These are phyloP conservation scores for Thinocorus orbignyianus DNA, from an alignment of 2,113 vertebrate genomes.

Conservation along the genomic window DNA sequence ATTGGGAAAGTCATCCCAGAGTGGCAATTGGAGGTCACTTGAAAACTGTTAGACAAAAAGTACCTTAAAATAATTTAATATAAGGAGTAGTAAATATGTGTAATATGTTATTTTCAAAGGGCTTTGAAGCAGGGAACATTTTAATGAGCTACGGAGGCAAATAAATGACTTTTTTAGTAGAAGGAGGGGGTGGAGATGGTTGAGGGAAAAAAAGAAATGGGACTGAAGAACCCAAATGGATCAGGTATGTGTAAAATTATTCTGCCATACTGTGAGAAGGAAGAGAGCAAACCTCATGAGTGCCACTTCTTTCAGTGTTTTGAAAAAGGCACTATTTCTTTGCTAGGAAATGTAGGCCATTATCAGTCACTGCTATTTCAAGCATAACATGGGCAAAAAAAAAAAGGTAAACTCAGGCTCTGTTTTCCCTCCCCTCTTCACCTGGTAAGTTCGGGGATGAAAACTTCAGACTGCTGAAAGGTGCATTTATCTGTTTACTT, in stretches of 20 bases:
- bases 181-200: slow-evolving; percentile 1
- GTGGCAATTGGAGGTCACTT: neutral
- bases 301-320: slow-evolving; percentile 27
- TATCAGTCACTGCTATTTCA: slow-evolving; percentile 40
- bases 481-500: neutral
- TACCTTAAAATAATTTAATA: slow-evolving; percentile 24
- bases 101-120: slow-evolving; percentile 43
- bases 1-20: neutral
- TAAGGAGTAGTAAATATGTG: slow-evolving; percentile 15
- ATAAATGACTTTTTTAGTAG: slow-evolving; percentile 31
- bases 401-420: slow-evolving; percentile 15
- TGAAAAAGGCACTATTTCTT: slow-evolving; percentile 46
- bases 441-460: neutral
- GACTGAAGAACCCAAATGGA: slow-evolving; percentile 35
- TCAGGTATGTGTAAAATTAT: slow-evolving; percentile 22
- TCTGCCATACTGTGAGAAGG: slow-evolving; percentile 25
- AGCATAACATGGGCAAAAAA: neutral
- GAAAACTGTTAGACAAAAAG: neutral
- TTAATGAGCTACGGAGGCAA: slow-evolving; percentile 19
- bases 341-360: slow-evolving; percentile 52
- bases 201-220: neutral
- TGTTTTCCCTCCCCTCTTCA: neutral
- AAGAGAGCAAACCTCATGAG: slow-evolving; percentile 56
- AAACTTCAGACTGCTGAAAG: slow-evolving; percentile 3
- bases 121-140: neutral